Evolutionary conservation across 2,888 invertebrate species (phyloP).

Genomic region (Bugulina stolonifera): DNA sequence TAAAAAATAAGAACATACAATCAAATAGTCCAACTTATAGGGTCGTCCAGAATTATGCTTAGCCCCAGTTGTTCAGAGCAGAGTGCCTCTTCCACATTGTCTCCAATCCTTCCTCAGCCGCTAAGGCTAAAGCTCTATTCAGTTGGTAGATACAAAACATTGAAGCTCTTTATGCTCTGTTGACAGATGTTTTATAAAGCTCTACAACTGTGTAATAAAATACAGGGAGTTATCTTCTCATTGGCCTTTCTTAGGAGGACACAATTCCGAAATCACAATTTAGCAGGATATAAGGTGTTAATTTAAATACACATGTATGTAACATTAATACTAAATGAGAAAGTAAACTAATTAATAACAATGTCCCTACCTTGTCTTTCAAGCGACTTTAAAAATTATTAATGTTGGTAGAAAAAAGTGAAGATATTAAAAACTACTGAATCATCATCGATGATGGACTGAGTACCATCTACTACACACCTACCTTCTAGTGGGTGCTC

Average conservation of each 20-base stretch:
- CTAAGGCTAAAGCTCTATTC: constrained; percentile 68
- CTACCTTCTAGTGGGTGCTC: constrained; percentile 58
- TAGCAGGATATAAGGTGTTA: not conserved
- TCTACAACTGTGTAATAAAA: not conserved
- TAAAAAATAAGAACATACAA: not conserved
- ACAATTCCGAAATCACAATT: not conserved
- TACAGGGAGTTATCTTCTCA: too few species aligned
- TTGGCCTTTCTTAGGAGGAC: too few species aligned
- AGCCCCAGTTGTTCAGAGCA: constrained; percentile 64
- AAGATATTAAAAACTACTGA: too few species aligned
- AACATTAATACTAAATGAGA: too few species aligned
- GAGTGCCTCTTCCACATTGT: constrained; percentile 68
- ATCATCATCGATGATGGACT: too few species aligned
- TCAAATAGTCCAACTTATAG: constrained; percentile 43
- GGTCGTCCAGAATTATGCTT: constrained; percentile 65
- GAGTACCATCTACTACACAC: too few species aligned
- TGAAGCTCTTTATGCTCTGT: constrained; percentile 78
- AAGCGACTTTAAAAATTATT: too few species aligned
- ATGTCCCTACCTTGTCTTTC: not conserved
- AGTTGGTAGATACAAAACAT: constrained; percentile 73
- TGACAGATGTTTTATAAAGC: constrained; percentile 28
- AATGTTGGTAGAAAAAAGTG: too few species aligned
- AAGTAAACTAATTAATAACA: too few species aligned
- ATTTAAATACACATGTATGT: too few species aligned
- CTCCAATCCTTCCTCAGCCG: constrained; percentile 62